Evolutionary conservation across 2,888 invertebrate genomes (phyloP), one percentile per base, ranked within the genome.

Genomic region (Ptychoptera contaminata): DNA sequence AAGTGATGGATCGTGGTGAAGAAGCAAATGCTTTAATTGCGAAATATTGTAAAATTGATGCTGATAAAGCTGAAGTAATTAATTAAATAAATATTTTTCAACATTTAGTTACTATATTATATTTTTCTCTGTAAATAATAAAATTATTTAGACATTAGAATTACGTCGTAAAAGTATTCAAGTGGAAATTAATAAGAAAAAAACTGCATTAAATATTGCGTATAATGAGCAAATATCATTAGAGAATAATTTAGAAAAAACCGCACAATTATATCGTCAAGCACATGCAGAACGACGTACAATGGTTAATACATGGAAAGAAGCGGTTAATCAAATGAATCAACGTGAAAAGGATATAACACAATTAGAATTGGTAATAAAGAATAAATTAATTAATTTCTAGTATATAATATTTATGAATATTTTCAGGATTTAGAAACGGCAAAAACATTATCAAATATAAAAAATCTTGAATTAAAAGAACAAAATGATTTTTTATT

Each of bases 241-340:
- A 50, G 77, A 78, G 51, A 67, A 71, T 48, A 64, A 67, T 44
- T 55, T 74, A n/a, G 68, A 72, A 48, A 63, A 67, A 44, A 71
- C 71, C 0, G 67, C 70, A 1, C 63, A 65, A 45, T 54, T 71
- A 6, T 72, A 71, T 52, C 57, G 63, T 4, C 57, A 77, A 51
- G 75, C 78, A 8, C 72, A 80, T 58, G 67, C 70, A 39, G 79
- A 83, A 56, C 69, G 82, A 11, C 73, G 74, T 31, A 70, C 76
- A 48, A 71, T 83, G 66, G 76, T 83, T 56, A 61, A 65, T 2
- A 82, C 80, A 54, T 85, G 84, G 84, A 75, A 79, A 40, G 70
- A 72, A 37, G 76, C 82, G 2, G 77, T 82, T 1, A 71, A 73
- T 47, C 76, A 81, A 54, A 65, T 84, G 53, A 71, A 77, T 16